Conservation (phyloP, 2,888 invertebrate species). For the Linnaemya vulpina region DNA sequence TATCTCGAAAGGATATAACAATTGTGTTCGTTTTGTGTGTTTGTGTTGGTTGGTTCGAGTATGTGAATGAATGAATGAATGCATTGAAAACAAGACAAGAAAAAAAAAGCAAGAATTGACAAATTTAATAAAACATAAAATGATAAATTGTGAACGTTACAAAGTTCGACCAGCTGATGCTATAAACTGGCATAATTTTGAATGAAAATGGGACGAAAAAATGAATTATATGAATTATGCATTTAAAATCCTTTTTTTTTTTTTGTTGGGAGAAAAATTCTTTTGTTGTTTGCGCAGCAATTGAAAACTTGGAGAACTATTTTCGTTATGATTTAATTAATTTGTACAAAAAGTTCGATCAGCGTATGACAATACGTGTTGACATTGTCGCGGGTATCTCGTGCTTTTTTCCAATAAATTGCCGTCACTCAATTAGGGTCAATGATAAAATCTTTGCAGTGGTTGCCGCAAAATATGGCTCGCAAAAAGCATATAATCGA, state of each 20-base stretch:
- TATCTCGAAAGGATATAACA: constrained; percentile 59
- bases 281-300: not conserved
- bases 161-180: constrained; percentile 50
- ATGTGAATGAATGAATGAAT: constrained; percentile 17
- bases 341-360: too few species aligned
- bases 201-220: not conserved
- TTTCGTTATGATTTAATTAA: too few species aligned
- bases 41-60: not conserved
- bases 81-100: constrained; percentile 17
- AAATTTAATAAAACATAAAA: constrained; percentile 51
- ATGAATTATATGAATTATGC: not conserved
- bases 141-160: constrained; percentile 21
- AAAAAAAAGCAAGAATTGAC: constrained; percentile 32
- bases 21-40: not conserved
- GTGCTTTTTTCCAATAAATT: too few species aligned
- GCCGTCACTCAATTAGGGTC: too few species aligned
- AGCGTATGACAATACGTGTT: too few species aligned
- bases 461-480: too few species aligned
- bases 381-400: too few species aligned
- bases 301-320: not conserved
- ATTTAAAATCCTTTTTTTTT: not conserved
- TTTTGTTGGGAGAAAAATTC: not conserved
- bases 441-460: too few species aligned
- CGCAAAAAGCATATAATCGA: too few species aligned
- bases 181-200: constrained; percentile 37